phyloP scores from a whole-genome alignment of 2,113 vertebrate genomes.

The Dendrocopos noguchii region DNA sequence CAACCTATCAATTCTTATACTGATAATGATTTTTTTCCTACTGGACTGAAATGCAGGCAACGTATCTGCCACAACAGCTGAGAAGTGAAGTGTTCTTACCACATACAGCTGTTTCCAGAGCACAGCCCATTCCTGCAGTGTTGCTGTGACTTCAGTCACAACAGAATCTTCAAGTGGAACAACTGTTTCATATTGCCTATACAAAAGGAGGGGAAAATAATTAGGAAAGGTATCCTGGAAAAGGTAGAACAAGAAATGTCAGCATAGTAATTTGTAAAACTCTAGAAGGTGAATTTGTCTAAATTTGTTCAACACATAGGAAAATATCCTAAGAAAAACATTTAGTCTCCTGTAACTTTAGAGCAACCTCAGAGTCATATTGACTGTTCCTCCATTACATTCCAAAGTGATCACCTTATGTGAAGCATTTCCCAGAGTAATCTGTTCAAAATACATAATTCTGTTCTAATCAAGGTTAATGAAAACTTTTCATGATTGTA shows the following conservation, averaged over 20 bases:
- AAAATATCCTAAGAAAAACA: background rate
- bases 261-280: background rate
- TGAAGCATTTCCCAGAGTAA: background rate
- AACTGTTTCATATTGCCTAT: slow-evolving; percentile 92
- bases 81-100: slow-evolving; percentile 77
- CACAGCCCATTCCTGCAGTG: slow-evolving; percentile 93
- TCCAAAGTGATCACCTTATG: background rate
- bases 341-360: background rate
- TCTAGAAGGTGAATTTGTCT: background rate
- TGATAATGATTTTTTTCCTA: background rate
- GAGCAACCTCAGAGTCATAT: background rate
- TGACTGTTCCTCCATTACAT: background rate
- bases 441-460: background rate
- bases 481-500: background rate
- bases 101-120: slow-evolving; percentile 98
- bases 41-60: background rate
- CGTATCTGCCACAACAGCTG: background rate
- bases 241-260: background rate
- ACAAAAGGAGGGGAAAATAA: background rate
- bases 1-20: background rate
- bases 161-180: slow-evolving; percentile 92
- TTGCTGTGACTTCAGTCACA: slow-evolving; percentile 92
- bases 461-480: background rate
- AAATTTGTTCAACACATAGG: background rate
- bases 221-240: background rate